These are phyloP conservation scores for Benthosema pterotum DNA, from an alignment of 2,797 vertebrate species.

Conservation along the genomic window DNA sequence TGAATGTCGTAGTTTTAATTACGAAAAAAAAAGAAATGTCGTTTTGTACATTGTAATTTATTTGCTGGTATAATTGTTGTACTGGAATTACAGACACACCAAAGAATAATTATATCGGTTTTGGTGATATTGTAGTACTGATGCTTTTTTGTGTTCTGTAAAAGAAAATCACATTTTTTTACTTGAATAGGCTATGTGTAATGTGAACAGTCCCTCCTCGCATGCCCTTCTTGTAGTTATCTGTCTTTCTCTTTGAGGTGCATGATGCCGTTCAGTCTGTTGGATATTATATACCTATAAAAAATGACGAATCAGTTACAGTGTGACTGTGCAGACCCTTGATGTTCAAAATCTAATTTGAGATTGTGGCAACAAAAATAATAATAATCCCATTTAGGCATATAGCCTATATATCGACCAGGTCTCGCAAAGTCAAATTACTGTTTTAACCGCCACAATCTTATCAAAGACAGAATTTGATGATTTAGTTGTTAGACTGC, in stretches of 20 bases:
- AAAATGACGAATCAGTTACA: slow-evolving; percentile 58
- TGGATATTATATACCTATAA: slow-evolving; percentile 46
- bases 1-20: slow-evolving; percentile 93
- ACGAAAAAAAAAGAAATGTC: slow-evolving; percentile 85
- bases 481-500: no score
- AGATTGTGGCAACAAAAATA: slow-evolving; percentile 68
- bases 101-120: slow-evolving; percentile 95
- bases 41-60: slow-evolving; percentile 99
- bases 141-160: slow-evolving; percentile 88
- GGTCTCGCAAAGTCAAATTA: slow-evolving; percentile 32
- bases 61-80: slow-evolving; percentile 88
- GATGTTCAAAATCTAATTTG: slow-evolving; percentile 75
- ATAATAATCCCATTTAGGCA: slow-evolving; percentile 65
- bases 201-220: slow-evolving; percentile 89
- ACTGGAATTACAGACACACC: slow-evolving; percentile 94
- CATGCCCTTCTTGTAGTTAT: slow-evolving; percentile 90
- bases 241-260: slow-evolving; percentile 80
- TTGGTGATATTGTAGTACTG: slow-evolving; percentile 89
- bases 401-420: slow-evolving; percentile 39
- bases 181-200: slow-evolving; percentile 96
- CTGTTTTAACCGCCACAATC: background rate
- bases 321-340: slow-evolving; percentile 73
- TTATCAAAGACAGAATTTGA: no score
- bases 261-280: slow-evolving; percentile 78
- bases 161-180: slow-evolving; percentile 76